Percentiles rank a stretch among this genome's conserved stretches.
phyloP scores from a whole-genome alignment of 2,888 invertebrate species.

The Aphidius colemani region DNA sequence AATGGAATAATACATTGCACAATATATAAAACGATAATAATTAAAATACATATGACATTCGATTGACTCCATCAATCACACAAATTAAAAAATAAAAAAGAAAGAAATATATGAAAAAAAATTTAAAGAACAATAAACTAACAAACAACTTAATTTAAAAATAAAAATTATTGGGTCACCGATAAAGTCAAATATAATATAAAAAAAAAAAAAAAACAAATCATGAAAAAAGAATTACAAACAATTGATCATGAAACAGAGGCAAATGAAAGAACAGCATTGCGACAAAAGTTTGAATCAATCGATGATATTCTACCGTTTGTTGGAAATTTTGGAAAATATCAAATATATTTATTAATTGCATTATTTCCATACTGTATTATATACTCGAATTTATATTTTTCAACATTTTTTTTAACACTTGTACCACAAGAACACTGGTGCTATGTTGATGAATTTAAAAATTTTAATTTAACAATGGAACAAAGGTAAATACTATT shows the following conservation, averaged over 20 bases:
- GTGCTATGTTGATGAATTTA: constrained; percentile 59
- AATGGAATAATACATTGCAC: too few species aligned
- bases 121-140: too few species aligned
- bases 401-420: constrained; percentile 63
- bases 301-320: constrained; percentile 62
- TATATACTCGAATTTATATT: constrained; percentile 62
- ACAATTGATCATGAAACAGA: constrained; percentile 34
- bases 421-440: constrained; percentile 61
- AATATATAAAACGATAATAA: too few species aligned
- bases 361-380: constrained; percentile 61
- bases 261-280: constrained; percentile 44
- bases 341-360: constrained; percentile 60
- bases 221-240: constrained; percentile 37
- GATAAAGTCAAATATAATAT: not conserved
- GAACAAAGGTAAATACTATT: constrained; percentile 53
- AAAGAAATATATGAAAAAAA: not conserved
- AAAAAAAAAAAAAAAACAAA: not conserved
- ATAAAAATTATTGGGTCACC: not conserved
- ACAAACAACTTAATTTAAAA: not conserved
- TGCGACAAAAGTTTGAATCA: constrained; percentile 51
- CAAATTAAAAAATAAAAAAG: too few species aligned
- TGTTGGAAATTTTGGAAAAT: constrained; percentile 62
- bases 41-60: too few species aligned
- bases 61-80: too few species aligned
- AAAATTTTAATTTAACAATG: constrained; percentile 47